Conservation (phyloP, 1,140 invertebrate genomes). For the Leptinotarsa texana region DNA sequence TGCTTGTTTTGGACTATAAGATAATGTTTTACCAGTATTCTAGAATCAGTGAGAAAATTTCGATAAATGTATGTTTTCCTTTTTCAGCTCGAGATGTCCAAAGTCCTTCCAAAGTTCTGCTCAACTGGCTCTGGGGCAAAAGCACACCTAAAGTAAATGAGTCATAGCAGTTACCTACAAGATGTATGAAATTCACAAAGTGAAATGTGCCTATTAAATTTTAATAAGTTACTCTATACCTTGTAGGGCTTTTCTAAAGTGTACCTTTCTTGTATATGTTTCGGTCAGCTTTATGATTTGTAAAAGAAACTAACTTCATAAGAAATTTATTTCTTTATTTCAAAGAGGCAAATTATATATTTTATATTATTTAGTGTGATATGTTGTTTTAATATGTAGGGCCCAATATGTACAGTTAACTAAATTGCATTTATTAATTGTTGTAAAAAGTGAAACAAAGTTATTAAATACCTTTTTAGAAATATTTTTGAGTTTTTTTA, state of each 20-base stretch:
- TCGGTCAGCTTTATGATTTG: background rate
- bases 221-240: no score
- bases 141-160: conserved; percentile 55
- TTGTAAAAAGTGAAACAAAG: no score
- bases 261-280: background rate
- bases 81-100: conserved; percentile 73
- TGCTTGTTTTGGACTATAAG: no score
- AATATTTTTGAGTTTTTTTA: no score
- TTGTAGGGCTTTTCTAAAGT: background rate
- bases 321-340: background rate
- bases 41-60: no score
- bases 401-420: background rate
- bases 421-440: background rate
- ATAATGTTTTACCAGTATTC: no score
- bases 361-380: background rate
- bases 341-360: background rate
- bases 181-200: conserved; percentile 10
- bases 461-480: no score
- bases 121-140: conserved; percentile 76
- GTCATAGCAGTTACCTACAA: conserved; percentile 39
- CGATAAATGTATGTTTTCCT: conserved; percentile 35
- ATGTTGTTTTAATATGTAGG: background rate
- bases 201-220: conserved; percentile 17
- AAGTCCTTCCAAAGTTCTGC: conserved; percentile 73
- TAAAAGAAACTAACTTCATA: background rate